Percentiles rank a stretch among this genome's conserved stretches.
These are phyloP conservation scores for Rousettus leschenaultii DNA, from an alignment of 2,113 vertebrate genomes.

Conservation along the genomic window DNA sequence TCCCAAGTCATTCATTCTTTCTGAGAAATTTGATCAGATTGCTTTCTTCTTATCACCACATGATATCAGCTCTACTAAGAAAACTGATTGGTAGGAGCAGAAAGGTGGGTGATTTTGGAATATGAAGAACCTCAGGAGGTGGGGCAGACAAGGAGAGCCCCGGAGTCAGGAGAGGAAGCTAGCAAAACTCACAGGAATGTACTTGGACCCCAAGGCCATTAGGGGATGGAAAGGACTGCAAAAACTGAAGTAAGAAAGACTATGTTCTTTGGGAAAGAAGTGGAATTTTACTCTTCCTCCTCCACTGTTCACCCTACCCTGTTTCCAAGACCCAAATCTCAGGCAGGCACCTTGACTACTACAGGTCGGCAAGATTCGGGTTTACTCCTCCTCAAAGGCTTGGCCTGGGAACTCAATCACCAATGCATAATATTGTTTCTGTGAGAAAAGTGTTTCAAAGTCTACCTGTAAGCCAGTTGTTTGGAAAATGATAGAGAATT, in stretches of 20 bases:
- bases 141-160: not conserved
- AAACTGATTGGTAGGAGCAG: not conserved
- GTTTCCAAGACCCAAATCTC: not conserved
- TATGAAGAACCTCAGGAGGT: not conserved
- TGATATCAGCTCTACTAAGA: not conserved
- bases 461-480: not conserved
- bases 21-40: not conserved
- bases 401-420: not conserved
- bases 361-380: not conserved
- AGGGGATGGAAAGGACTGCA: not conserved
- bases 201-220: not conserved
- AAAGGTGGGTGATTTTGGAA: not conserved
- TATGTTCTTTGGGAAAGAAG: not conserved
- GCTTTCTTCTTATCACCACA: not conserved
- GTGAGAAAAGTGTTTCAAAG: not conserved
- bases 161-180: not conserved
- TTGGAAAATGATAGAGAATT: not conserved
- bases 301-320: not conserved
- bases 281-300: not conserved
- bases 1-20: not conserved
- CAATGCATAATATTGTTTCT: not conserved
- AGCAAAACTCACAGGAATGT: not conserved
- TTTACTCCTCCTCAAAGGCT: not conserved
- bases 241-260: not conserved
- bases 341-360: not conserved